Evolutionary conservation across 2,797 vertebrate species (phyloP).

Genomic region (Graptemys geographica): DNA sequence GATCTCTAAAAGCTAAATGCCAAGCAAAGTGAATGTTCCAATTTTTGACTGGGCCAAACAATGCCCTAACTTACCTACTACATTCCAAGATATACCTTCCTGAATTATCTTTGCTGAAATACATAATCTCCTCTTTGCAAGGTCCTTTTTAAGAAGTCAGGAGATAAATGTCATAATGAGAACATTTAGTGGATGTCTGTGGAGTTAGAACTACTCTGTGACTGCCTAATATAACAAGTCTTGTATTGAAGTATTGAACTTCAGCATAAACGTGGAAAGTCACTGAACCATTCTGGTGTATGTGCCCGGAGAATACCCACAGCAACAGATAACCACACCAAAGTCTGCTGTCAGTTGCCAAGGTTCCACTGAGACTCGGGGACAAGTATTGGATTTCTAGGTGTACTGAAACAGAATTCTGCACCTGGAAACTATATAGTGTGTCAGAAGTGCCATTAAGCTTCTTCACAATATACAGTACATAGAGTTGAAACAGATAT

Average conservation of each 20-base stretch:
- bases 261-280: background rate
- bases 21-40: background rate
- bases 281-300: background rate
- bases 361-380: background rate
- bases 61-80: background rate
- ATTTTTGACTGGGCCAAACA: background rate
- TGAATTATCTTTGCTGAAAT: background rate
- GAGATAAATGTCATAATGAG: background rate
- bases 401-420: slow-evolving; percentile 1
- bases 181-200: background rate
- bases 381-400: background rate
- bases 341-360: background rate
- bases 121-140: background rate
- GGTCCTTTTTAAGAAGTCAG: background rate
- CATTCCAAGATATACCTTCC: background rate
- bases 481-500: background rate
- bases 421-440: background rate
- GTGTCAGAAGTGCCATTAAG: background rate
- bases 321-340: background rate
- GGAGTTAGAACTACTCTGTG: background rate
- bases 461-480: background rate
- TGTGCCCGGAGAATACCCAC: background rate
- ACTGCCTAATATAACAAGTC: background rate
- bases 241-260: background rate
- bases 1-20: background rate